phyloP scores from a whole-genome alignment of 2,797 vertebrate genomes.

The Hirundo rustica region DNA sequence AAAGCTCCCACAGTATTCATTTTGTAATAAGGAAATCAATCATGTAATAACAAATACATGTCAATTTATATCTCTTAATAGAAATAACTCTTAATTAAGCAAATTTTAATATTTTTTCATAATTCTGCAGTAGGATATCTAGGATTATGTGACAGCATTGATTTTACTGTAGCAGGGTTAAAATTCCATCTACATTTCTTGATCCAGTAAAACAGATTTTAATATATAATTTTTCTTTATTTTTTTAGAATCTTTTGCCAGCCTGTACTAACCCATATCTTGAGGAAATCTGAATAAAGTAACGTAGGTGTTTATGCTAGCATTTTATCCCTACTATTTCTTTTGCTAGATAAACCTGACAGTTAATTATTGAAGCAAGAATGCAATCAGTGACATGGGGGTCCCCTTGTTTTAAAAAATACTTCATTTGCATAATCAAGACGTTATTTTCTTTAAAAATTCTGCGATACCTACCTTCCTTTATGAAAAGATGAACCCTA shows the following conservation, averaged over 20 bases:
- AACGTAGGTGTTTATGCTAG: not conserved
- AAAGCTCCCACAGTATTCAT: not conserved
- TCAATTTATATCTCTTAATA: not conserved
- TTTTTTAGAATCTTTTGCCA: not conserved
- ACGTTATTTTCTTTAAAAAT: not conserved
- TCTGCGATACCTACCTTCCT: not conserved
- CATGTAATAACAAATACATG: not conserved
- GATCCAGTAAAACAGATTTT: not conserved
- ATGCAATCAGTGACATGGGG: not conserved
- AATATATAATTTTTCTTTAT: not conserved
- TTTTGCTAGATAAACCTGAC: slow-evolving; percentile 7
- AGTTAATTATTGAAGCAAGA: not conserved
- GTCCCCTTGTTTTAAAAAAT: not conserved
- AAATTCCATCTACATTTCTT: not conserved
- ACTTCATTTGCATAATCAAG: not conserved
- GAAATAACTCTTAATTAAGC: not conserved
- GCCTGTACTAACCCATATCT: not conserved
- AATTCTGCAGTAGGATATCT: not conserved
- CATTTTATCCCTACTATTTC: not conserved
- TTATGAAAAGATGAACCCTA: not conserved
- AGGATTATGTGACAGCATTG: not conserved
- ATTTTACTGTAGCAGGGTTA: not conserved
- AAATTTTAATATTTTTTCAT: not conserved
- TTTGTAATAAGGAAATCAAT: not conserved
- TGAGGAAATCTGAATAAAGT: not conserved